Percentiles rank a stretch among this genome's conserved stretches.
Evolutionary conservation across 2,888 invertebrate genomes (phyloP).

Genomic region (Dryobotodes eremita): DNA sequence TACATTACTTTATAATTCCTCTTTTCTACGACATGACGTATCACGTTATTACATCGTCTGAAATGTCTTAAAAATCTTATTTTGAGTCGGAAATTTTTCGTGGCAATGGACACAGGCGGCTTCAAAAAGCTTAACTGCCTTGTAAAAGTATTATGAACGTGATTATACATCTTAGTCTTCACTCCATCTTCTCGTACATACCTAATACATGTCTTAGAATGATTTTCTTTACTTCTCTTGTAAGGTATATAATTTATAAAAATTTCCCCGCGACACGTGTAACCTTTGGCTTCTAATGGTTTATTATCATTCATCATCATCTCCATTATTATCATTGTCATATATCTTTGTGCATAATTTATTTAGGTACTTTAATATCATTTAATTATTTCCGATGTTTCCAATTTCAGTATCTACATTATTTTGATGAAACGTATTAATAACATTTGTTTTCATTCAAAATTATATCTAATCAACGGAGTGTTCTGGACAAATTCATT

Average conservation of each 20-base stretch:
- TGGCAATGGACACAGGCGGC: background rate
- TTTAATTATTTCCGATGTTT: background rate
- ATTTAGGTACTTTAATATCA: background rate
- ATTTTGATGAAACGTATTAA: background rate
- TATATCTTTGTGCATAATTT: background rate
- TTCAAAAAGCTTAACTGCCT: slow-evolving; percentile 10
- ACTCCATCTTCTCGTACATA: background rate
- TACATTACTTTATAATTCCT: background rate
- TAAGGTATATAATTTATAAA: slow-evolving; percentile 10
- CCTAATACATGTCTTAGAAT: background rate
- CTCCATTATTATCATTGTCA: background rate
- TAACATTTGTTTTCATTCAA: background rate
- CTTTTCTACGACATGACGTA: too few relatives aligned
- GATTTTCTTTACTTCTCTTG: background rate
- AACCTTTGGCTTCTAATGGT: slow-evolving; percentile 22
- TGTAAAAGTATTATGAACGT: slow-evolving; percentile 7
- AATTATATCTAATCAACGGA: background rate
- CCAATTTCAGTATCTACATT: background rate
- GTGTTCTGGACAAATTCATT: background rate
- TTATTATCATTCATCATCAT: too few relatives aligned
- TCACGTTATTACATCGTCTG: background rate
- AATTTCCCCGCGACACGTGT: background rate
- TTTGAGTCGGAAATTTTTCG: background rate
- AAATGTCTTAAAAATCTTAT: slow-evolving; percentile 1
- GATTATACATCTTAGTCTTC: slow-evolving; percentile 14